A percentile compares a stretch with the other conserved stretches of the same genome.
Evolutionary conservation across 92 coral and sea anemone genomes (phyloP).

Genomic region (Palythoa grandis): DNA sequence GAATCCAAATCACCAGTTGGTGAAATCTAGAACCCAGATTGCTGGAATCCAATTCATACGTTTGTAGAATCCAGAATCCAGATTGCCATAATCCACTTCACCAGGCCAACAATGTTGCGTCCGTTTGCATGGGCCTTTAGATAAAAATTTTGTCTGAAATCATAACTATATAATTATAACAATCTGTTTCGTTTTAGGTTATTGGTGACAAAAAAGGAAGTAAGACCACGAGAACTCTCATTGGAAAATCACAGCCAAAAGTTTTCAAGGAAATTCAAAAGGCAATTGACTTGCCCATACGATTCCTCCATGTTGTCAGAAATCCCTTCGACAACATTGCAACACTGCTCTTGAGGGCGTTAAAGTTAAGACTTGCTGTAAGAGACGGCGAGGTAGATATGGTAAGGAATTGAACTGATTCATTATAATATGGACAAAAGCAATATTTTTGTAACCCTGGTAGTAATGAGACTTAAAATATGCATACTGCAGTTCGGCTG

Average conservation of each 20-base stretch:
- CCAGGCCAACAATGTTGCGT: too few species aligned
- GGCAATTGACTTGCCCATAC: conserved; percentile 30
- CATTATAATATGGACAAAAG: not conserved
- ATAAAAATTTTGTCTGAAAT: not conserved
- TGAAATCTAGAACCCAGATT: too few species aligned
- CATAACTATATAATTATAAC: not conserved
- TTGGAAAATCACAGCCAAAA: conserved; percentile 29
- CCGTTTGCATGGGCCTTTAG: too few species aligned
- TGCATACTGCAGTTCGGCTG: too few species aligned
- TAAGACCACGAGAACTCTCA: conserved; percentile 27
- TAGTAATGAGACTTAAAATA: too few species aligned
- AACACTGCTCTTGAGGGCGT: conserved; percentile 13
- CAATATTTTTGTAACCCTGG: too few species aligned
- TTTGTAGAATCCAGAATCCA: too few species aligned
- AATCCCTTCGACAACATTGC: conserved; percentile 43
- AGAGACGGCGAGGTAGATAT: conserved; percentile 28
- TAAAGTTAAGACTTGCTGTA: conserved; percentile 27
- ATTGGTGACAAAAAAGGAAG: conserved; percentile 80
- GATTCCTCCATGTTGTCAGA: conserved; percentile 36
- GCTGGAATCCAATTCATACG: too few species aligned
- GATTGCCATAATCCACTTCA: too few species aligned
- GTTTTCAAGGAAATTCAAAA: conserved; percentile 40
- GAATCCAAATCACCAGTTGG: too few species aligned
- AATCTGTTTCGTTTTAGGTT: conserved; percentile 43
- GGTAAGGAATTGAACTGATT: not conserved